Base-by-base conservation (phyloP, 35 echinoderm and acorn worm species). In the Acanthaster planci region DNA sequence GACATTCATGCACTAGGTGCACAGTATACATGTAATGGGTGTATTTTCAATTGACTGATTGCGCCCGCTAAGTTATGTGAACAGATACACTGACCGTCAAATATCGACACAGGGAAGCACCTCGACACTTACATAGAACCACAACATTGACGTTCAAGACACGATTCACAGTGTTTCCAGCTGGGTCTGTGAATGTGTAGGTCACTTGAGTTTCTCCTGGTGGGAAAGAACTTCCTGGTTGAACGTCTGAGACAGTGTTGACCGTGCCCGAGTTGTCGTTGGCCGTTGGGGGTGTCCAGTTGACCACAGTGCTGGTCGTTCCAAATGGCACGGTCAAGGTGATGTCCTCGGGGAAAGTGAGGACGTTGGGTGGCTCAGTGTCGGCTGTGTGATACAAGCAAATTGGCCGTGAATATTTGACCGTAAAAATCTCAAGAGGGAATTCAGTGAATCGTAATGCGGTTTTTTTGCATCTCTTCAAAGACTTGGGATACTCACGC, bases 201-300 rank as follows among this genome's bases (percentile, higher is more conserved):
- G 83, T 85, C 32, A 85, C 83, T 72, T 8, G 34, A 8, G 83
- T 85, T 75, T 19, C 30, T 16, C 87, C 87, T 9, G 76, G 29
- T 5, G 26, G 23, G 39, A 83, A 89, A 10, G 40, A 8, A 38
- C 82, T 68, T 32, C 87, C 87, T 27, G 87, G 79, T 2, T 34
- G 18, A 8, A 4, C 38, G 19, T 76, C 56, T 7, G 68, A 15
- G 39, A 79, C 76, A 27, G 34, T 14, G 31, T 35, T 60, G 57
- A 37, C 30, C 50, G 50, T 52, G 40, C 85, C 86, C 42, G 91
- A 92, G 76, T 91, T 87, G 85, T 96, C 93, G 22, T 39, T 96
- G 15, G 86, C 93, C 58, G 93, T 96, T 34, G 93, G 93, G 44
- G 80, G 75, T 23, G 37, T 22, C 93, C 93, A 96, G 14, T 56